phyloP scores from a whole-genome alignment of 35 echinoderm and acorn worm species.

The Stichopus chloronotus region DNA sequence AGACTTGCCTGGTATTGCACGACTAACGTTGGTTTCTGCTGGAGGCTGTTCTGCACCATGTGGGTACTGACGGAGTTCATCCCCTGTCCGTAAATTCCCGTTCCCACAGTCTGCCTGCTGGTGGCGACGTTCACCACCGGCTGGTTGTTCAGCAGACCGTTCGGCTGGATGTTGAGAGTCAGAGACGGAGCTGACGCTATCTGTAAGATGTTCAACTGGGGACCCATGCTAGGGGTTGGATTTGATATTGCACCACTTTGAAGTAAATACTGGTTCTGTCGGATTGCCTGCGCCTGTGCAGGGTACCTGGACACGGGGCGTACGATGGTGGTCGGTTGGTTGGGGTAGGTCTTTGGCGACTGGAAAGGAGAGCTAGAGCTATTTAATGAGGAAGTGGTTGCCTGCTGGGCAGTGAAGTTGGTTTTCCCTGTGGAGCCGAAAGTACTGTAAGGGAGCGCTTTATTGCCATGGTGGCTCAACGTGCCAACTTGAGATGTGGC shows the following conservation, averaged over 20 bases:
- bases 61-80: background rate
- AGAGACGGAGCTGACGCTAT: constrained; percentile 45
- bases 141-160: constrained; percentile 21
- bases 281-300: constrained; percentile 37
- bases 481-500: background rate
- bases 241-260: constrained; percentile 45
- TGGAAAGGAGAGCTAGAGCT: constrained; percentile 24
- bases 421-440: background rate
- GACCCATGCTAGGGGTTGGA: background rate
- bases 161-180: constrained; percentile 43
- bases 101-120: background rate
- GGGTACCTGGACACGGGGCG: constrained; percentile 43
- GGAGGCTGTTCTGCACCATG: constrained; percentile 25
- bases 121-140: constrained; percentile 11
- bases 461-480: background rate
- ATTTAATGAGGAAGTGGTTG: background rate
- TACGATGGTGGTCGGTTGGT: constrained; percentile 16
- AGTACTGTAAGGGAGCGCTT: background rate
- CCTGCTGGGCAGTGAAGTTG: background rate
- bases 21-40: constrained; percentile 35
- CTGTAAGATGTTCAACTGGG: constrained; percentile 47
- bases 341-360: constrained; percentile 4
- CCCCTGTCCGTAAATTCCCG: background rate
- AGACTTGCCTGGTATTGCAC: constrained; percentile 57
- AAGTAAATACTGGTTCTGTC: constrained; percentile 26